Base-by-base conservation (phyloP, 2,797 vertebrate species). In the Podarcis lilfordi region DNA sequence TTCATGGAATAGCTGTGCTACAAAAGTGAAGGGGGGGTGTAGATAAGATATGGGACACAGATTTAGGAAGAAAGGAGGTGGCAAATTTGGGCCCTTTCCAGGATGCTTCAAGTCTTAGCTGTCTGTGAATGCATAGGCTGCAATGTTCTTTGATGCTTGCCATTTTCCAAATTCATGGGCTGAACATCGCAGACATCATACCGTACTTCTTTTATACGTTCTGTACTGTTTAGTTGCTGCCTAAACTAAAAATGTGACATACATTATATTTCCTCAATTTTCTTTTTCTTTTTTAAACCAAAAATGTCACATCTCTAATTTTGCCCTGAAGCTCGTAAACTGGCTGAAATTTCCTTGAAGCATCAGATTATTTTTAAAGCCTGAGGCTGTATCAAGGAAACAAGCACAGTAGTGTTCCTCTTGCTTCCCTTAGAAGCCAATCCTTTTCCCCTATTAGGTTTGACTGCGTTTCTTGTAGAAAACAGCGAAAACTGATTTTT, bases 331-430 rank as follows among this genome's bases (percentile, higher is more conserved):
- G 5, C 9, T 25, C 55, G 64, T 77, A 75, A 76, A 91, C 75
- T 43, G 86, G 66, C 23, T 74, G 69, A 35, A 17, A 55, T 93
- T 95, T 93, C 88, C 66, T 80, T 23, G 87, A 85, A 91, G 88
- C n/a, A 32, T 77, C 88, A 83, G 83, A 74, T 89, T 88, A 78
- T 0, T 1, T 23, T 83, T 85, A 68, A 0, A 7, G 0, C 27
- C 37, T 79, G 10, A 8, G 8, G 37, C 5, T 43, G 1, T 45
- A 43, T 77, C 21, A 27, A 43, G 40, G 10, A 76, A 77, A 77
- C 19, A 77, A 11, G n/a, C 69, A 69, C 19, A 40, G 23, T 10
- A 40, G 15, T 3, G 3, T 37, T 75, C 19, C 13, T 37, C 23
- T 43, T 27, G 3, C 37, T 76, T 29, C 32, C 66, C 68, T n/a